Conservation (phyloP, 2,113 vertebrate species). For the Larimichthys polyactis region DNA sequence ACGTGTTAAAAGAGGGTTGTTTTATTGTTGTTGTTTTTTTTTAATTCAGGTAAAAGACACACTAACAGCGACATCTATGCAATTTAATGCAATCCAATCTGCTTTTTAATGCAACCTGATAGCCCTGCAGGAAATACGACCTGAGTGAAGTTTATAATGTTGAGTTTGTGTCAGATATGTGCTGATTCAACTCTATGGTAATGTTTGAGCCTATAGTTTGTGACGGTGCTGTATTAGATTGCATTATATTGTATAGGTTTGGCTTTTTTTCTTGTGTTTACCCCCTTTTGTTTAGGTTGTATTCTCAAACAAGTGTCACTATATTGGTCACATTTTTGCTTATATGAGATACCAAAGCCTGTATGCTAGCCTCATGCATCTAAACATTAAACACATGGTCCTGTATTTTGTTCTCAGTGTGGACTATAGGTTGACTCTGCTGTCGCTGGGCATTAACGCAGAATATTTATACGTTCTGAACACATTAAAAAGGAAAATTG, state of each 20-base stretch:
- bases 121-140: slow-evolving; percentile 41
- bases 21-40: slow-evolving; percentile 21
- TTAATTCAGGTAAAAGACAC: slow-evolving; percentile 6
- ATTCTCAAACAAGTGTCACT: slow-evolving; percentile 55
- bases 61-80: slow-evolving; percentile 4
- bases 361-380: background rate
- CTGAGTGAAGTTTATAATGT: slow-evolving; percentile 24
- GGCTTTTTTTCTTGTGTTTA: slow-evolving; percentile 22
- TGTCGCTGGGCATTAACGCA: background rate
- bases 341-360: slow-evolving; percentile 28
- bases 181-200: background rate
- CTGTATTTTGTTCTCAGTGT: background rate
- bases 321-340: slow-evolving; percentile 29
- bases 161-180: slow-evolving; percentile 26
- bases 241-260: slow-evolving; percentile 41
- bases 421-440: background rate
- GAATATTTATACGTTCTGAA: background rate
- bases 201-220: slow-evolving; percentile 16
- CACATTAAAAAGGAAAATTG: no score
- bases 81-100: slow-evolving; percentile 49
- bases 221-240: slow-evolving; percentile 43
- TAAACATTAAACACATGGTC: background rate
- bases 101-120: slow-evolving; percentile 19
- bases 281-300: slow-evolving; percentile 1
- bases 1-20: background rate